phyloP scores from a whole-genome alignment of 2,888 invertebrate species.

The Scotopteryx bipunctaria region DNA sequence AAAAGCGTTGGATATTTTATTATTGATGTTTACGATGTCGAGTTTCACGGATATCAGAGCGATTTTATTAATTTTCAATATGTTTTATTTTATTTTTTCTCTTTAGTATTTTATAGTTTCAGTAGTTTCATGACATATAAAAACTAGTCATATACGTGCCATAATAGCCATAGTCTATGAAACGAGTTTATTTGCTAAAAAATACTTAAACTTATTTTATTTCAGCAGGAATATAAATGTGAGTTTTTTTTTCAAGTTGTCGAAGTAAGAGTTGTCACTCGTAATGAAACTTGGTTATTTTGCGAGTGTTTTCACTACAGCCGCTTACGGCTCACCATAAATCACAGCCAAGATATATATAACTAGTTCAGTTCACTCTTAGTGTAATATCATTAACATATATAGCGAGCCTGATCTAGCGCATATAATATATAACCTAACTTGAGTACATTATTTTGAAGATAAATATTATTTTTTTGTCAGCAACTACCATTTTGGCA shows the following conservation, averaged over 20 bases:
- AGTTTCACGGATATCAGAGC: constrained; percentile 10
- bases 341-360: constrained; percentile 7
- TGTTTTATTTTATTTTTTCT: no score
- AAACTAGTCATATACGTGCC: no score
- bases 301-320: constrained; percentile 41
- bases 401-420: no score
- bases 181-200: neutral
- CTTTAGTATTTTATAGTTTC: no score
- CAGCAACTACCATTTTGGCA: no score
- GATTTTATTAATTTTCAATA: constrained; percentile 13
- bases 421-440: no score
- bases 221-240: constrained; percentile 17
- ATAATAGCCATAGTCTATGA: no score
- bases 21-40: constrained; percentile 38
- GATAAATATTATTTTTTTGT: no score
- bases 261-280: constrained; percentile 34
- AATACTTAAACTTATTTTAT: neutral
- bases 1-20: constrained; percentile 29
- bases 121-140: no score
- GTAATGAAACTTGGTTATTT: constrained; percentile 44
- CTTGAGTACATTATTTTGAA: no score
- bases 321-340: constrained; percentile 39
- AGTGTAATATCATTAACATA: no score
- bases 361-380: no score
- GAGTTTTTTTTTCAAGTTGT: constrained; percentile 31